phyloP scores from a whole-genome alignment of 2,797 vertebrate species.

The Ispidina picta region DNA sequence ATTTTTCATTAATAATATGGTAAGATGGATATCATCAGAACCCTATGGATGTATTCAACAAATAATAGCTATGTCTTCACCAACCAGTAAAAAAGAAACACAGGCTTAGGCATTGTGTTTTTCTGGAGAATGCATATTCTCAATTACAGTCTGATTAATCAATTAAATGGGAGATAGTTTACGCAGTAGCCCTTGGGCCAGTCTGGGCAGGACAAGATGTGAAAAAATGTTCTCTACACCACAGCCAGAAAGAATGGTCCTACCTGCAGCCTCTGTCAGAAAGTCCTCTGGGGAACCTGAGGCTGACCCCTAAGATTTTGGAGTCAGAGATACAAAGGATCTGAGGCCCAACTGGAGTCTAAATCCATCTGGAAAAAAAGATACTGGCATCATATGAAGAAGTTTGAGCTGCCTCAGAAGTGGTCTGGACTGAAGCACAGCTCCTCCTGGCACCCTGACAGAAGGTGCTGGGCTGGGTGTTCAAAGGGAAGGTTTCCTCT shows the following conservation, averaged over 20 bases:
- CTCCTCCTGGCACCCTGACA: not conserved
- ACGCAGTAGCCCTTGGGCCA: not conserved
- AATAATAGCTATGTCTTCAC: not conserved
- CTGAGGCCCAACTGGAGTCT: not conserved
- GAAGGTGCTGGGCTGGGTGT: not conserved
- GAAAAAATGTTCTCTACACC: not conserved
- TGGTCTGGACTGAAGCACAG: not conserved
- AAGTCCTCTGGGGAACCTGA: not conserved
- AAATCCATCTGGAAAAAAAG: not conserved
- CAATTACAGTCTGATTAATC: not conserved
- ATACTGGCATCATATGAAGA: not conserved
- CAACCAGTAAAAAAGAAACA: not conserved
- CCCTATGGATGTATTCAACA: not conserved
- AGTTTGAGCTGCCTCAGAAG: not conserved
- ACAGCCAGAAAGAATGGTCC: not conserved
- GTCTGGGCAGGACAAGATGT: not conserved
- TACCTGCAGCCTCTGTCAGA: not conserved
- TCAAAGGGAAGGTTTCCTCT: not conserved
- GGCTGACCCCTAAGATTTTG: not conserved
- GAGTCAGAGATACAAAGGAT: not conserved
- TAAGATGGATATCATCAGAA: not conserved
- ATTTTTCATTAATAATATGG: not conserved
- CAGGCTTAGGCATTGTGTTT: too few species aligned
- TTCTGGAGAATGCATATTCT: not conserved
- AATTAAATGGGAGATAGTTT: not conserved